Base-by-base conservation (phyloP, 2,113 vertebrate genomes). In the Cavia aperea region DNA sequence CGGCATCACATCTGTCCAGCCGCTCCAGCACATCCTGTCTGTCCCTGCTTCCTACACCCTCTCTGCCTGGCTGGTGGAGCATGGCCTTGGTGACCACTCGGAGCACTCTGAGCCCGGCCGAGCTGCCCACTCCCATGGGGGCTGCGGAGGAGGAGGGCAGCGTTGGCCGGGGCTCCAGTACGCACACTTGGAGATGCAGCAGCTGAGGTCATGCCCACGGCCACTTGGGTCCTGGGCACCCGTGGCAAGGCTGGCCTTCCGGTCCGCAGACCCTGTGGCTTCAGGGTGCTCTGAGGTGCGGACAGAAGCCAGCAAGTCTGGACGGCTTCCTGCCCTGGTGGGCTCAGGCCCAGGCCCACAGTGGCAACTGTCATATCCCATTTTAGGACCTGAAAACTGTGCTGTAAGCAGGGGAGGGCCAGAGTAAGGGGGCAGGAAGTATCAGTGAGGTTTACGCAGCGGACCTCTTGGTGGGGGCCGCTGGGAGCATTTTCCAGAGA, bases 371-470 rank as follows among this genome's bases (percentile, higher is more conserved):
- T 14, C 7, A 21, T 56, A 36, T 21, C 43, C 60, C 4, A 7
- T 16, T 29, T 81, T 7, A 66, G 58, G 43, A 13, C 51, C 58
- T 60, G 26, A 33, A 77, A 75, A 60, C 43, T 33, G 23, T 33
- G 23, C 54, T 43, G 58, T 14, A 75, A 43, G 33, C 46, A 68
- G 29, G 29, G 16, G 3, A 4, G 31, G 26, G 7, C 39, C 0
- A 26, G 77, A 4, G 36, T 39, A 2, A 24, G 0, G 15, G 75
- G 24, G 24, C 39, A 39, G 23, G 60, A 7, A 14, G 46, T 54
- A 0, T 9, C 21, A 0, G 4, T 0, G 14, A 39, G 2, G 36
- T 51, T 54, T 43, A 2, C 2, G 5, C 2, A 3, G 73, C 16
- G 43, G 43, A 29, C 7, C 26, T 66, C 49, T 0, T 0, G n/a